A percentile compares a stretch with the other conserved stretches of the same genome.
phyloP scores from a whole-genome alignment of 1,140 invertebrate species.

The Listronotus bonariensis region DNA sequence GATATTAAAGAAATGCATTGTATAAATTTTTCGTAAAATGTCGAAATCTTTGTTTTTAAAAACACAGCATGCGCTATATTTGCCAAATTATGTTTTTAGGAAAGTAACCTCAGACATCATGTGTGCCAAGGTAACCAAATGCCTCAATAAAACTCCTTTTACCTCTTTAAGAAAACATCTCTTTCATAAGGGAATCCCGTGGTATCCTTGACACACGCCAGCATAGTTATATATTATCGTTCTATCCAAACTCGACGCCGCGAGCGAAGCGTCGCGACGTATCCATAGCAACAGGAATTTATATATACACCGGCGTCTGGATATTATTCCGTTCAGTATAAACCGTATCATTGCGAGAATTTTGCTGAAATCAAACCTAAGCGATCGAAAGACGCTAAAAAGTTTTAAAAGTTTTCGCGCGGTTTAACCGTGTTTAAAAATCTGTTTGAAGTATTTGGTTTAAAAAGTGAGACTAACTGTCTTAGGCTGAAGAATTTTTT shows the following conservation, averaged over 20 bases:
- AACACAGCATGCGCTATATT: too few relatives aligned
- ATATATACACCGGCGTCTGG: constrained; percentile 15
- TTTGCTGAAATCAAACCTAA: not conserved
- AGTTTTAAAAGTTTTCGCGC: constrained; percentile 1
- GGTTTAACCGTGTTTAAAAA: not conserved
- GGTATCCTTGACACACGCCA: constrained; percentile 2
- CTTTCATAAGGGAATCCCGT: constrained; percentile 1
- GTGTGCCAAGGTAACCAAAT: not conserved
- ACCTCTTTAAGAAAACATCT: not conserved
- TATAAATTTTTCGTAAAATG: too few relatives aligned
- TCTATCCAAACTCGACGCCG: not conserved
- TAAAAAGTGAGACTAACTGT: not conserved
- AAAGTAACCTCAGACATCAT: too few relatives aligned
- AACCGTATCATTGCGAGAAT: not conserved
- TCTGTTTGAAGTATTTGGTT: not conserved
- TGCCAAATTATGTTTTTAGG: too few relatives aligned
- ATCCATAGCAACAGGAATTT: constrained; percentile 8
- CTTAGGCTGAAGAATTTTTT: constrained; percentile 6
- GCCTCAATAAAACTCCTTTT: constrained; percentile 7
- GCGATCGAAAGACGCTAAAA: not conserved
- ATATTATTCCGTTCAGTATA: not conserved
- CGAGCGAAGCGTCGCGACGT: constrained; percentile 10
- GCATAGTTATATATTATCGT: too few relatives aligned
- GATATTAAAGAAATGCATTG: too few relatives aligned
- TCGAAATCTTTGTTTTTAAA: too few relatives aligned